Conservation (phyloP, 2,113 vertebrate genomes). For the Carassius carassius region DNA sequence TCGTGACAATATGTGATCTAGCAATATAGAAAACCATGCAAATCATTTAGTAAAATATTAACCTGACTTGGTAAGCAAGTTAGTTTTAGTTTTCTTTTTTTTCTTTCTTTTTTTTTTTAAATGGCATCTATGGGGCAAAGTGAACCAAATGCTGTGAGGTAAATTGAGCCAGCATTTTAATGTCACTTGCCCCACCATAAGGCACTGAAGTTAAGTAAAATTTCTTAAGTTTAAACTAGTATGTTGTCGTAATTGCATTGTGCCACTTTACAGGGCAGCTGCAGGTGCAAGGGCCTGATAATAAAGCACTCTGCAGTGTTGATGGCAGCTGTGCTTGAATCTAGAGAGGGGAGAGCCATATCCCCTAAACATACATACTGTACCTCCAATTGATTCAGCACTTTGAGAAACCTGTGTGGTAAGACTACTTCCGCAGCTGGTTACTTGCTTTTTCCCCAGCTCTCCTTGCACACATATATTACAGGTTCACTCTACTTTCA, state of each 20-base stretch:
- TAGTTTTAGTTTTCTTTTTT: too few relatives aligned
- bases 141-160: too few relatives aligned
- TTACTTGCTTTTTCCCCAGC: conserved; percentile 5
- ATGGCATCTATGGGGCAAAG: too few relatives aligned
- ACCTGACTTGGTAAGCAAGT: too few relatives aligned
- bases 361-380: conserved; percentile 29
- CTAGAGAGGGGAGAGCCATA: conserved; percentile 37
- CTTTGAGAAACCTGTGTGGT: conserved; percentile 36
- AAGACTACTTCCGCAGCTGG: conserved; percentile 38
- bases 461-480: conserved; percentile 45
- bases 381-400: conserved; percentile 52
- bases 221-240: too few relatives aligned
- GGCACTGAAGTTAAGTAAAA: too few relatives aligned
- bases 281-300: conserved; percentile 55
- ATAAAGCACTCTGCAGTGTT: conserved; percentile 50
- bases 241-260: conserved; percentile 46
- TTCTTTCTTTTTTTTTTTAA: too few relatives aligned
- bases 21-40: too few relatives aligned
- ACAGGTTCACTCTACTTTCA: conserved; percentile 54
- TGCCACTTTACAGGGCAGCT: conserved; percentile 37
- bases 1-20: too few relatives aligned
- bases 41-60: too few relatives aligned
- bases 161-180: too few relatives aligned
- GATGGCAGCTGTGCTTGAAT: conserved; percentile 46
- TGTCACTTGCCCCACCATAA: too few relatives aligned